Conservation (phyloP, 23 tunicate genomes). For the Botrylloides violaceus region DNA sequence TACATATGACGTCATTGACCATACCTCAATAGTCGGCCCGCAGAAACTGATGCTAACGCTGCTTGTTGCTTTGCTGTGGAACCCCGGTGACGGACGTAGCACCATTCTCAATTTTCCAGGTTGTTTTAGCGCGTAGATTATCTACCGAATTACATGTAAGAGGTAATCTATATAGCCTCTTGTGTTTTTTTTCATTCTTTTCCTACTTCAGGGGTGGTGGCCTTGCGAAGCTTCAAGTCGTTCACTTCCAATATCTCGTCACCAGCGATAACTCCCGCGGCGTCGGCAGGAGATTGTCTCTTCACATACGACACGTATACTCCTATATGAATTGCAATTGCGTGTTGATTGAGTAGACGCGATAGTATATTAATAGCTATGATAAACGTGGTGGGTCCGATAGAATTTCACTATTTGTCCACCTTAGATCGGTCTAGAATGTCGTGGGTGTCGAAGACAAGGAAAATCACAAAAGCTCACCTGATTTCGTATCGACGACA, state of each 20-base stretch:
- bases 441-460: no score
- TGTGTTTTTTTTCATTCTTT: background rate
- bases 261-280: slow-evolving; percentile 5
- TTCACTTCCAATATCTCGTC: slow-evolving; percentile 15
- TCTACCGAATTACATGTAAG: background rate
- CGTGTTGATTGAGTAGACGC: no score
- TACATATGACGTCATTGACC: no score
- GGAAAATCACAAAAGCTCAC: background rate
- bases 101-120: slow-evolving; percentile 2
- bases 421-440: no score
- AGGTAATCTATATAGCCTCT: background rate
- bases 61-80: background rate
- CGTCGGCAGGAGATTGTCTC: background rate
- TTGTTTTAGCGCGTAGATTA: background rate
- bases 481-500: slow-evolving; percentile 13
- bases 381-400: no score
- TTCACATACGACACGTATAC: slow-evolving; percentile 9
- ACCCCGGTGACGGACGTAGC: background rate
- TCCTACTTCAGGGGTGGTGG: slow-evolving; percentile 1
- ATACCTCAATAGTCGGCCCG: background rate
- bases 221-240: slow-evolving; percentile 6
- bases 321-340: background rate
- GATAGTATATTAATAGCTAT: no score
- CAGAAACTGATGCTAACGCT: slow-evolving; percentile 13
- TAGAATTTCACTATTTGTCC: no score